Evolutionary conservation across 2,888 invertebrate genomes (phyloP), one percentile per base, ranked within the genome.

Genomic region (Leptopilina myrica): DNA sequence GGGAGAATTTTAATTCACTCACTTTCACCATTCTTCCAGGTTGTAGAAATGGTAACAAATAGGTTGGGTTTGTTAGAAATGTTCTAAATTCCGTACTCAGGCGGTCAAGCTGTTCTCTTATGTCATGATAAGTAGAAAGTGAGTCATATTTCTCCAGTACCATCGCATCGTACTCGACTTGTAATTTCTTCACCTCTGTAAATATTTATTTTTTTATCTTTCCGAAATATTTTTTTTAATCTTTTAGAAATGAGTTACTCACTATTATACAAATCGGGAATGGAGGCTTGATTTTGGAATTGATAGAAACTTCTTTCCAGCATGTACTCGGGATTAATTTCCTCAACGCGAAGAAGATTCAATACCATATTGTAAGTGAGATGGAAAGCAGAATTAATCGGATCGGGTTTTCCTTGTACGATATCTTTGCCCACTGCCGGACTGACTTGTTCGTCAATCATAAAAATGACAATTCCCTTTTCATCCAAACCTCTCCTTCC

Each of bases 321-420:
- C 98, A 99, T 99, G 90, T 98, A 99, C 92, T 99, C 99, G 0
- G 99, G 99, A 93, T 99, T 99, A 78, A 99, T 99, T 93, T 99
- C 99, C 92, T 99, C 99, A 0, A 99, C 99, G 85, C 99, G 93
- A 84, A 99, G 93, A 84, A 99, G 93, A 94, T 99, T 96, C 79
- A 98, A 92, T 5, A 99, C 99, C 99, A 99, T 99, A 91, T 99
- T 99, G 92, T 99, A 99, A 0, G 99, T 99, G 80, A 99, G 94
- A 92, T 99, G 99, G 93, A 99, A 99, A 0, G 99, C 99, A 0
- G 99, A 99, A 92, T 99, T 99, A 82, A 99, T 96, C 0, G 98
- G 97, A 93, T 99, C 99, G 0, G 99, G 96, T 88, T 95, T 95
- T 33, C 99, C 99, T 93, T 98, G 95, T 5, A 97, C 95, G 87